Base-by-base conservation (phyloP, 2,797 vertebrate species). In the Triplophysa yarkandensis region DNA sequence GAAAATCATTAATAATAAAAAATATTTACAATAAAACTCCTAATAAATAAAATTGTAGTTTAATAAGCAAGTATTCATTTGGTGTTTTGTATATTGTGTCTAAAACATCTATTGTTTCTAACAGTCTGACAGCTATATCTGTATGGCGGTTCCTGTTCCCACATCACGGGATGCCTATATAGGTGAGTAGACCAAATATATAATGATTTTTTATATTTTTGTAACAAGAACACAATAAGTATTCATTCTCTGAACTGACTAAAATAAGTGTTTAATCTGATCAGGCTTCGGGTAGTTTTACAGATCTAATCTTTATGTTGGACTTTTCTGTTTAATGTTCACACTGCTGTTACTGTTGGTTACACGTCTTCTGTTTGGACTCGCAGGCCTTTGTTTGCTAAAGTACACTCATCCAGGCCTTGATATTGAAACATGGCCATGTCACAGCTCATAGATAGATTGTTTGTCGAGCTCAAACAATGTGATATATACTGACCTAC, bases 51-150 rank as follows among this genome's bases (percentile, higher is more conserved):
- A 41, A 2, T 1, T 41, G 39, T 13, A 2, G 10, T 41, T 14
- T 41, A 11, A 2, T 41, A 41, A 41, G 14, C 3, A 13, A 41
- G 11, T 1, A 43, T 10, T 43, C 4, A 16, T 43, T 17, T 43
- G 41, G 4, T 2, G 43, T 46, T 30, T 69, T 57, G 52, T 21
- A 30, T 28, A 30, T 19, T 30, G 5, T 54, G 17, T 4, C 36
- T 73, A n/a, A 19, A 34, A 19, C 6, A n/a, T 63, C 11, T 76
- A 2, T 64, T 81, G 11, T 83, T 83, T 68, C 44, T 87, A 87
- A 84, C 86, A 99, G 97, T 96, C 96, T 0, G 97, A 99, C 87
- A 93, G 94, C 14, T 99, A 99, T 89, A 88, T 96, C 80, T 99
- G 97, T 87, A 92, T 93, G 89, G 89, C 94, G 2, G 84, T 93